Evolutionary conservation across 2,888 invertebrate genomes (phyloP), one percentile per base, ranked within the genome.

Genomic region (Phytoseiulus persimilis): DNA sequence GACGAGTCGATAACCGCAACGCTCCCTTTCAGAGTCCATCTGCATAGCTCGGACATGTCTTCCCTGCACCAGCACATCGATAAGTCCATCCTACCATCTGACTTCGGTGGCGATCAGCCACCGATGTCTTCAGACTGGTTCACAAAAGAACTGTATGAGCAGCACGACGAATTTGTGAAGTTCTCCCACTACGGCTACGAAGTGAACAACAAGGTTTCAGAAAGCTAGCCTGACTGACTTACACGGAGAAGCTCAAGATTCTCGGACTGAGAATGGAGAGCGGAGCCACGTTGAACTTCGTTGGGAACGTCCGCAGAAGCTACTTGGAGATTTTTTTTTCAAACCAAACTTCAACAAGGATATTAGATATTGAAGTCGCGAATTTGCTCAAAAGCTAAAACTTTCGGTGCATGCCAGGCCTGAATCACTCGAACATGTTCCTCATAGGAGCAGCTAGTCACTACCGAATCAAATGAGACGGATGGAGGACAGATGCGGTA

Each of bases 91-190:
- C 31, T 32, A 33, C 87, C 87, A 31, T 33, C 32, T n/a, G 83
- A 83, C 32, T 32, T 87, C 18, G 33, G 39, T n/a, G 87, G 87
- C 23, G 87, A 31, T n/a, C 87, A 87, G 33, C 87, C 87, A n/a
- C 87, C 87, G 11, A 32, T 84, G 84, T 32, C 33, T 23, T 39
- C 45, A n/a, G 87, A 5, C 11, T 87, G 87, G 87, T 87, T 32
- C 33, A 87, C 87, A 23, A 32, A 32, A n/a, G 87, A 87, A 23
- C 33, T 87, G 39, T 87, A 87, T 45, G 45, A 87, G 33, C 33
- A 45, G 39, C 87, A 87, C 23, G 87, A 87, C n/a, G 87, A 87
- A 14, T 33, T 32, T 23, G 87, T 87, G 32, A 87, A 45, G 33
- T 31, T 32, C 87, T 87, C 32, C 9, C 33, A 32, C 33, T 87